A percentile compares a stretch with the other conserved stretches of the same genome.
Conservation (phyloP, 2,113 vertebrate genomes). For the Thymallus thymallus region DNA sequence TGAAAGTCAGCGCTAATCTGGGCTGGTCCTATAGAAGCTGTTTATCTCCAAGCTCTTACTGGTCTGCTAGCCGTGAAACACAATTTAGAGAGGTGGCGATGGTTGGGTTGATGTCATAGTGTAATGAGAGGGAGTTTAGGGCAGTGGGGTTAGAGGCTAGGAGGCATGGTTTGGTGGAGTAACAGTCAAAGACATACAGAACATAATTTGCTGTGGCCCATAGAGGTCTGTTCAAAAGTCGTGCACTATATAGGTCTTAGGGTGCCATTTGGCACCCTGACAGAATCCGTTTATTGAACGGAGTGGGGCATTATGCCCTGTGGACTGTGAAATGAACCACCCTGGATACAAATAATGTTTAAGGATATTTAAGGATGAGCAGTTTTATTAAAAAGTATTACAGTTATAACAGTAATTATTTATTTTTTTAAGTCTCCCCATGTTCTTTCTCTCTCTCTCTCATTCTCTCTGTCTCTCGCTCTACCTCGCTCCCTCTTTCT, state of each 20-base stretch:
- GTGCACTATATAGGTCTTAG: not conserved
- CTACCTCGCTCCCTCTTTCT: not conserved
- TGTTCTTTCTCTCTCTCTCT: no score
- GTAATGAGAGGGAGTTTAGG: not conserved
- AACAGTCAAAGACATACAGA: no score
- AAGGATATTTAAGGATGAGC: slow-evolving; percentile 14
- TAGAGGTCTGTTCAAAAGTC: not conserved
- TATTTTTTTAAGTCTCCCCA: not conserved
- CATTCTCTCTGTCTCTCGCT: no score
- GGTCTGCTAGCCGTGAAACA: slow-evolving; percentile 57
- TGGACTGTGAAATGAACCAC: slow-evolving; percentile 26
- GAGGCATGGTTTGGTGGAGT: no score
- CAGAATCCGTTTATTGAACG: not conserved
- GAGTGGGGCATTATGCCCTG: slow-evolving; percentile 12
- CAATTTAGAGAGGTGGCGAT: slow-evolving; percentile 64
- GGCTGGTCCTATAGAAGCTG: slow-evolving; percentile 71
- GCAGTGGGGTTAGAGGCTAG: not conserved
- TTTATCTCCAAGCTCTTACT: slow-evolving; percentile 59
- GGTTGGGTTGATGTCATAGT: slow-evolving; percentile 44
- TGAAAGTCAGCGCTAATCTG: slow-evolving; percentile 83
- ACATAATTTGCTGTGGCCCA: not conserved
- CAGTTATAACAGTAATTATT: slow-evolving; percentile 8
- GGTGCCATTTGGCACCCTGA: not conserved
- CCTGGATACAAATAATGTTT: slow-evolving; percentile 26
- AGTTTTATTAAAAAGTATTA: slow-evolving; percentile 8